Conservation (phyloP, 2,888 invertebrate species). For the Euspilapteryx auroguttella region DNA sequence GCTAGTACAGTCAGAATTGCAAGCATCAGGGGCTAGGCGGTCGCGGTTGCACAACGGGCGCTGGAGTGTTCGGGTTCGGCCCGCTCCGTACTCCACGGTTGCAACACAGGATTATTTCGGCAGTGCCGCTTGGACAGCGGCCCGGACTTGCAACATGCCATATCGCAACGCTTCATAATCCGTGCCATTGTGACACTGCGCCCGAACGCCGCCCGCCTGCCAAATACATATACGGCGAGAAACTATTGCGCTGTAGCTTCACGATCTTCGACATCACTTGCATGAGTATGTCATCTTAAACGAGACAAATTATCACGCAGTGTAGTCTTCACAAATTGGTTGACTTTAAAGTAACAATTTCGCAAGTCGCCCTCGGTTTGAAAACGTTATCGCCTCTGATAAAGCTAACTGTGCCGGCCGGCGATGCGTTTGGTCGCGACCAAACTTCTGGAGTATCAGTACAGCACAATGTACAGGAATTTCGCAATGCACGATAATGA, state of each 20-base stretch:
- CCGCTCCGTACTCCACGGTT: conserved; percentile 51
- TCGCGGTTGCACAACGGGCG: conserved; percentile 14
- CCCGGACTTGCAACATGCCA: conserved; percentile 57
- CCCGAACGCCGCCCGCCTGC: conserved; percentile 33
- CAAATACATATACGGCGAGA: conserved; percentile 41
- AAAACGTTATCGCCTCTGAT: conserved; percentile 58
- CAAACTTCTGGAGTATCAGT: too few species aligned
- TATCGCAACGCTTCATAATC: conserved; percentile 58
- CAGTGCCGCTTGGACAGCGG: conserved; percentile 46
- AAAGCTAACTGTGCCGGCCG: conserved; percentile 47
- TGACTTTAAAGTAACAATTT: conserved; percentile 62
- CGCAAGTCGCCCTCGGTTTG: conserved; percentile 59
- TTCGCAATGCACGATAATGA: too few species aligned
- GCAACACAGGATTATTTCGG: conserved; percentile 59
- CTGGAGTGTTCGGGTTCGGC: conserved; percentile 37
- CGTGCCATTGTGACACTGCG: conserved; percentile 45
- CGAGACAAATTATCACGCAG: too few species aligned
- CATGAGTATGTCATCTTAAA: too few species aligned
- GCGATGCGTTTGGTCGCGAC: too few species aligned
- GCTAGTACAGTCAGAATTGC: too few species aligned
- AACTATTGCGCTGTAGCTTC: conserved; percentile 26
- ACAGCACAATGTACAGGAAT: too few species aligned
- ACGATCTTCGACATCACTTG: too few species aligned
- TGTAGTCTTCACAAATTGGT: too few species aligned
- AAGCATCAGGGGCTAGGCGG: too few species aligned